Percentiles rank a stretch among this genome's conserved stretches.
phyloP scores from a whole-genome alignment of 2,888 invertebrate genomes.

The Melanargia galathea region DNA sequence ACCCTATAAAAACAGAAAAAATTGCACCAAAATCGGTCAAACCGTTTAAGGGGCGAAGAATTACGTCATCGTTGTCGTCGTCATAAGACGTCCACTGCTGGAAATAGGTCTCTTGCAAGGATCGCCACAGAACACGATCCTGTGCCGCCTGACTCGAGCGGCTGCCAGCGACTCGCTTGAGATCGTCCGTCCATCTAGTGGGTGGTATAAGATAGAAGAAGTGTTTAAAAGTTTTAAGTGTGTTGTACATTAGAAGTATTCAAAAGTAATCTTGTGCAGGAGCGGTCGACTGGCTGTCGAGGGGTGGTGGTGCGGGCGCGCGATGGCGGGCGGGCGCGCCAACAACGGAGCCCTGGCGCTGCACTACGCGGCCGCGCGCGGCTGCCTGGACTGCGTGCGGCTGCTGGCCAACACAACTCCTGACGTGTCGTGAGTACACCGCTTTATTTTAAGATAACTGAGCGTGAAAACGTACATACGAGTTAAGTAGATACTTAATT shows the following conservation, averaged over 20 bases:
- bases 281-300: conserved; percentile 78
- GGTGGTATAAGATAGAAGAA: not conserved
- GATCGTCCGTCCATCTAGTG: not conserved
- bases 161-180: no score
- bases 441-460: not conserved
- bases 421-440: conserved; percentile 86
- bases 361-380: conserved; percentile 93
- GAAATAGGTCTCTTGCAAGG: no score
- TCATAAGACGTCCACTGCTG: no score
- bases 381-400: conserved; percentile 92
- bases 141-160: no score
- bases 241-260: not conserved
- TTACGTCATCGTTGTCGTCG: no score
- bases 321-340: conserved; percentile 75
- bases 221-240: not conserved
- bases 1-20: no score
- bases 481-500: no score
- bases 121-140: no score
- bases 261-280: conserved; percentile 47
- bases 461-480: no score
- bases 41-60: no score
- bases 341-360: conserved; percentile 88
- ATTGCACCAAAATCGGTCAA: no score
- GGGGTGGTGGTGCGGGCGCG: conserved; percentile 77
- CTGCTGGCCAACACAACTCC: conserved; percentile 89